These are phyloP conservation scores for Heliothis subflexa DNA, from an alignment of 1,140 invertebrate species.

Conservation along the genomic window DNA sequence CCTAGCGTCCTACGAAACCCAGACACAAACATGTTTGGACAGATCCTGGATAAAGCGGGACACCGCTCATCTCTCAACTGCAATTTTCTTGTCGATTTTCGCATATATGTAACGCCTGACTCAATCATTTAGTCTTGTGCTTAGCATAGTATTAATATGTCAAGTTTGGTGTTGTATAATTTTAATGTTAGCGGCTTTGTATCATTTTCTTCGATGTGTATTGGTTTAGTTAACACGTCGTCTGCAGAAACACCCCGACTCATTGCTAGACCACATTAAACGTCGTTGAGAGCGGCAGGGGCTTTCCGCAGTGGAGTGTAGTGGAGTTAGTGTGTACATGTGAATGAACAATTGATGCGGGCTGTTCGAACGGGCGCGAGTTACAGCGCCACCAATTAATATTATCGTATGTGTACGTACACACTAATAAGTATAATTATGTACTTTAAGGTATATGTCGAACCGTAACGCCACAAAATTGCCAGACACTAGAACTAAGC, in stretches of 20 bases:
- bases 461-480: constrained; percentile 30
- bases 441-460: too few species aligned
- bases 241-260: constrained; percentile 2
- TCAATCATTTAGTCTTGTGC: constrained; percentile 32
- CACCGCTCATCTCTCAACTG: neutral
- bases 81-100: constrained; percentile 15
- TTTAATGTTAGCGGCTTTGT: constrained; percentile 51
- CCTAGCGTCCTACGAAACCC: neutral
- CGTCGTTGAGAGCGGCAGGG: neutral
- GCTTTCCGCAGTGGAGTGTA: neutral
- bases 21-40: neutral
- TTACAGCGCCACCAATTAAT: neutral
- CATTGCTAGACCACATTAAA: neutral
- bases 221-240: constrained; percentile 49
- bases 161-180: constrained; percentile 57
- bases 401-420: neutral
- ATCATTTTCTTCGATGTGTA: constrained; percentile 46
- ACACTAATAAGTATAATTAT: too few species aligned
- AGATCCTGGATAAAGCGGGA: neutral
- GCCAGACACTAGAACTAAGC: constrained; percentile 33
- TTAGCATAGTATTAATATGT: constrained; percentile 53
- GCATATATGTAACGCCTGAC: constrained; percentile 18
- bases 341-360: constrained; percentile 23
- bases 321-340: neutral
- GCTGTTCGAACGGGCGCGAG: constrained; percentile 40